phyloP scores from a whole-genome alignment of 2,888 invertebrate genomes.

The Philonicus albiceps region DNA sequence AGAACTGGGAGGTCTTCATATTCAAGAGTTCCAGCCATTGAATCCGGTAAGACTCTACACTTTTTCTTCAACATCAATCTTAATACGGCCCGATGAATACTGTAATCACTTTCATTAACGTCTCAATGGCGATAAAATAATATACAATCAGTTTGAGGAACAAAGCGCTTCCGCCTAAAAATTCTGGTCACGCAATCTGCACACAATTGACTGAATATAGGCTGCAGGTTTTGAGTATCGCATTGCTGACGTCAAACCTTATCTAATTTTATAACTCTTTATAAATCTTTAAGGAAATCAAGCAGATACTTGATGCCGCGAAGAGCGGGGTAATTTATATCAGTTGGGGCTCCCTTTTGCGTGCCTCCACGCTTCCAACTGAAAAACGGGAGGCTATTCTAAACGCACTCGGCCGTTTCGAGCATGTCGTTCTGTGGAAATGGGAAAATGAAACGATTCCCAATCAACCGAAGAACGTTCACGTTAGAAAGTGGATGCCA shows the following conservation, averaged over 20 bases:
- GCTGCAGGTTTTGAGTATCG: neutral
- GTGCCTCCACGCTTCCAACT: constrained; percentile 68
- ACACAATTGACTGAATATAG: neutral
- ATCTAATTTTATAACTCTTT: neutral
- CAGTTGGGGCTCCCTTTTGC: constrained; percentile 76
- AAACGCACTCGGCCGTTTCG: constrained; percentile 67
- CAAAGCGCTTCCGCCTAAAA: neutral
- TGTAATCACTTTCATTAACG: neutral
- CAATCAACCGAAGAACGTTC: constrained; percentile 69
- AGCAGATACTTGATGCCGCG: constrained; percentile 70
- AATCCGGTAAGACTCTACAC: constrained; percentile 51
- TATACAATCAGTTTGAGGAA: neutral
- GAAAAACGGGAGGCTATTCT: constrained; percentile 68
- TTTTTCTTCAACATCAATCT: neutral
- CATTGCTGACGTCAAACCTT: neutral
- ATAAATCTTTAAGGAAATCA: constrained; percentile 62
- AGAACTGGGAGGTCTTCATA: constrained; percentile 68
- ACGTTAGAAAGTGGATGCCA: constrained; percentile 74
- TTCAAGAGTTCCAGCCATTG: constrained; percentile 59
- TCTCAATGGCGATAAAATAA: neutral
- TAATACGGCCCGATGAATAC: neutral
- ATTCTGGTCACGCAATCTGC: neutral
- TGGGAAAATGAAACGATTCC: constrained; percentile 71
- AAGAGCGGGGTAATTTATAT: constrained; percentile 73
- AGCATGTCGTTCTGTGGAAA: constrained; percentile 74